Evolutionary conservation across 2,113 vertebrate species (phyloP).

Genomic region (Strigops habroptila): DNA sequence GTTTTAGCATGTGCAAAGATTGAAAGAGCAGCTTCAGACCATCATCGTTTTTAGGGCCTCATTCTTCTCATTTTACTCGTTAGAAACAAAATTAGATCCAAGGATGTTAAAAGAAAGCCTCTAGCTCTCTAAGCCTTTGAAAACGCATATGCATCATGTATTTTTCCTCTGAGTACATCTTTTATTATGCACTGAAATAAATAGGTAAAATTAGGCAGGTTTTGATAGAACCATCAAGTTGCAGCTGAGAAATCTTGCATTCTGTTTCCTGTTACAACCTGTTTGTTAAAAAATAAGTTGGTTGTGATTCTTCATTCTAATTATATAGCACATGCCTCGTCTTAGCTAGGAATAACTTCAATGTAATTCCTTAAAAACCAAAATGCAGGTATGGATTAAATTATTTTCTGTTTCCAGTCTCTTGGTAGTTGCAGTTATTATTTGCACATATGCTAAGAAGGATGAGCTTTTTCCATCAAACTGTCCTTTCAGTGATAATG

Average conservation of each 20-base stretch:
- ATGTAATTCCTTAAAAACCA: slow-evolving; percentile 14
- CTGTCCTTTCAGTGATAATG: not conserved
- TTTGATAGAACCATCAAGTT: not conserved
- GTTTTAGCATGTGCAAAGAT: not conserved
- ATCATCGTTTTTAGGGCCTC: not conserved
- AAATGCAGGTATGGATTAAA: not conserved
- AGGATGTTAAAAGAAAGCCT: not conserved
- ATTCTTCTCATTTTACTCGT: not conserved
- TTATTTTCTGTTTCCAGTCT: not conserved
- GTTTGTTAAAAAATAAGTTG: slow-evolving; percentile 32
- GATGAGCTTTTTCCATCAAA: not conserved
- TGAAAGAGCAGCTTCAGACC: not conserved
- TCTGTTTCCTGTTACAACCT: slow-evolving; percentile 36
- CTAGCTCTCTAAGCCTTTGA: not conserved
- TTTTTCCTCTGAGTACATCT: not conserved
- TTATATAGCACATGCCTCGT: slow-evolving; percentile 1
- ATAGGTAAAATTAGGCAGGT: slow-evolving; percentile 24
- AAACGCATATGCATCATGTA: not conserved
- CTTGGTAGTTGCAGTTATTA: not conserved
- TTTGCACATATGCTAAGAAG: slow-evolving; percentile 24
- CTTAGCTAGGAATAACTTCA: not conserved
- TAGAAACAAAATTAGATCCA: slow-evolving; percentile 6
- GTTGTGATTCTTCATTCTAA: slow-evolving; percentile 49
- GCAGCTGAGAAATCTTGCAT: slow-evolving; percentile 4
- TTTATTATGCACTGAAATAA: not conserved